These are phyloP conservation scores for Tychaedon coryphoeus DNA, from an alignment of 2,113 vertebrate species.

Conservation along the genomic window DNA sequence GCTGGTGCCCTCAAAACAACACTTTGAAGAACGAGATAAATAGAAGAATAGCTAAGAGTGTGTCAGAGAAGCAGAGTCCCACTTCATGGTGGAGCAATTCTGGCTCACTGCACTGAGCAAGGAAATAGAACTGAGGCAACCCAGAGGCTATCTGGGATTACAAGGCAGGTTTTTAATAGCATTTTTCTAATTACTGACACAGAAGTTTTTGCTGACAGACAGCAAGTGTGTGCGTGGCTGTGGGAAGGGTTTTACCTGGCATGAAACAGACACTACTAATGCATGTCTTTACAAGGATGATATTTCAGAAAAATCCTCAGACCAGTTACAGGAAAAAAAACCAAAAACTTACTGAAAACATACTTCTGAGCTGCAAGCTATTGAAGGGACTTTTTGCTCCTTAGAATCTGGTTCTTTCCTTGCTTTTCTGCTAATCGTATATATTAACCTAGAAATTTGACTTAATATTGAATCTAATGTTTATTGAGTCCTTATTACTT, in stretches of 20 bases:
- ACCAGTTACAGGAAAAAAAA: background rate
- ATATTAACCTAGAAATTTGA: background rate
- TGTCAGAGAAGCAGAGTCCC: background rate
- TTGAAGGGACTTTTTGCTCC: background rate
- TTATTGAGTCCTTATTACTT: background rate
- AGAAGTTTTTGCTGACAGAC: constrained; percentile 62
- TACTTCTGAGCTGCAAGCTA: background rate
- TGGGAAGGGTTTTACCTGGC: constrained; percentile 51
- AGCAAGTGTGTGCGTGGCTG: constrained; percentile 31
- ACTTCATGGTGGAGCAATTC: background rate
- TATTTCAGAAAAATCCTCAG: background rate
- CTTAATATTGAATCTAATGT: background rate
- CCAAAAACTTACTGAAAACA: background rate
- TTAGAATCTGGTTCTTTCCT: background rate
- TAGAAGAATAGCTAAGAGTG: background rate
- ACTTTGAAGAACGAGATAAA: background rate
- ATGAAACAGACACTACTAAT: constrained; percentile 3
- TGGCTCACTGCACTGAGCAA: background rate
- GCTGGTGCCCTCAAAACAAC: background rate
- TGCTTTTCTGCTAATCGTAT: background rate
- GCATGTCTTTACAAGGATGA: constrained; percentile 53
- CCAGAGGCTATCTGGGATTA: constrained; percentile 49
- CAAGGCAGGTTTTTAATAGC: constrained; percentile 54
- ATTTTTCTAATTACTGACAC: constrained; percentile 58
- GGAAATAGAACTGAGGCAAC: background rate